phyloP scores from a whole-genome alignment of 2,888 invertebrate species.

The Polietes domitor region DNA sequence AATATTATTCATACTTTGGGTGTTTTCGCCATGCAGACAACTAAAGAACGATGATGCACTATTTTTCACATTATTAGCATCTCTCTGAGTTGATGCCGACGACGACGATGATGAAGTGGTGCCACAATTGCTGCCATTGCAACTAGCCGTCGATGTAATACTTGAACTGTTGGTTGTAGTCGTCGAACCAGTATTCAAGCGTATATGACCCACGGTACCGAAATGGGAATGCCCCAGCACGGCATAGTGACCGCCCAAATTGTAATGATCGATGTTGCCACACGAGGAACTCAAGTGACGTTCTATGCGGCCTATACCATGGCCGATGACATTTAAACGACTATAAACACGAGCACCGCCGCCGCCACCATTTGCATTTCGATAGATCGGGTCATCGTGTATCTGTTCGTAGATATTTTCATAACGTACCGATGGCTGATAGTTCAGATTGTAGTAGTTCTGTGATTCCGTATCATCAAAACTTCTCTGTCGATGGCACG shows the following conservation, averaged over 20 bases:
- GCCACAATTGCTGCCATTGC: slow-evolving; percentile 61
- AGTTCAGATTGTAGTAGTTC: slow-evolving; percentile 79
- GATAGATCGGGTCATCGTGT: slow-evolving; percentile 81
- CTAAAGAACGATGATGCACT: slow-evolving; percentile 80
- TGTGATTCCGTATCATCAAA: slow-evolving; percentile 81
- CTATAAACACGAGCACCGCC: slow-evolving; percentile 80
- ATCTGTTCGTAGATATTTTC: slow-evolving; percentile 83
- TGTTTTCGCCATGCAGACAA: slow-evolving; percentile 80
- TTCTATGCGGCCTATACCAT: slow-evolving; percentile 83
- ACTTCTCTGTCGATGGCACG: slow-evolving; percentile 78
- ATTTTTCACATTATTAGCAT: slow-evolving; percentile 77
- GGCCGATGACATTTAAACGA: slow-evolving; percentile 83
- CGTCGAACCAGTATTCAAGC: slow-evolving; percentile 75
- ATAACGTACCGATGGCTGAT: slow-evolving; percentile 77
- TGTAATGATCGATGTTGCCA: slow-evolving; percentile 83
- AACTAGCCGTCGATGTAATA: slow-evolving; percentile 67
- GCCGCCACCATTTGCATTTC: slow-evolving; percentile 71
- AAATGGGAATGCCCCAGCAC: slow-evolving; percentile 81
- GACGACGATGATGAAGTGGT: slow-evolving; percentile 42
- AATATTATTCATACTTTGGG: slow-evolving; percentile 81
- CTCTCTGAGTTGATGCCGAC: slow-evolving; percentile 65
- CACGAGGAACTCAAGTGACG: slow-evolving; percentile 86
- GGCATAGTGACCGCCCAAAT: slow-evolving; percentile 80
- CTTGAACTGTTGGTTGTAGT: slow-evolving; percentile 68
- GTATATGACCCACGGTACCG: slow-evolving; percentile 81